Evolutionary conservation across 2,113 vertebrate genomes (phyloP), one percentile per base, ranked within the genome.

Genomic region (Nesoenas mayeri): DNA sequence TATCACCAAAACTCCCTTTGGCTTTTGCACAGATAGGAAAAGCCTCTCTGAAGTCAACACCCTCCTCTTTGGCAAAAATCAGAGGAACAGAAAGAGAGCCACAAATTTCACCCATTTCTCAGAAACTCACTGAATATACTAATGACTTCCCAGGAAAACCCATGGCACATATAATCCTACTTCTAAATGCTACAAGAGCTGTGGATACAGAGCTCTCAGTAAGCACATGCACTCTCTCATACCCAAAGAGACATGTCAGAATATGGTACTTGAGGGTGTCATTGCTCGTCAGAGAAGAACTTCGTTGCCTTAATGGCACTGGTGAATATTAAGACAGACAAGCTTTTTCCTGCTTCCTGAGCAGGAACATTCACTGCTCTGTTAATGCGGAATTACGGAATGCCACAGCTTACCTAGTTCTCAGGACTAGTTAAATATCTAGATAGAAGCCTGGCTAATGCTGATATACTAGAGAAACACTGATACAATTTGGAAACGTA

Each of bases 401-500:
- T 29, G 38, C 28, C 48, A 20, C 80, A 6, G 6, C 50, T 51
- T 12, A 32, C 10, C 5, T 13, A 48, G 56, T 18, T 34, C 77
- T 74, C 74, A 29, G 4, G 31, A 54, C 29, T 21, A 88, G 7
- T 15, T 36, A 64, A 44, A 57, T 65, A 58, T 42, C 94, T 61
- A 78, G 18, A n/a, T 0, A 50, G 54, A 70, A 82, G 74, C 5
- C n/a, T 60, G 34, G 15, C 28, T 42, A 58, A 79, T 26, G 8
- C 31, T 85, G 71, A 58, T 29, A 40, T 4, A 57, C 0, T 0
- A 34, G n/a, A 62, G 20, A 31, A 34, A 64, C 4, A 56, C 0
- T 51, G 50, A 78, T 22, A 57, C 32, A 56, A 29, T 31, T 29
- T 79, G 38, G 66, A 72, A 87, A 65, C 8, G 47, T 3, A 48